These are phyloP conservation scores for Busseola fusca DNA, from an alignment of 2,888 invertebrate genomes.

Conservation along the genomic window DNA sequence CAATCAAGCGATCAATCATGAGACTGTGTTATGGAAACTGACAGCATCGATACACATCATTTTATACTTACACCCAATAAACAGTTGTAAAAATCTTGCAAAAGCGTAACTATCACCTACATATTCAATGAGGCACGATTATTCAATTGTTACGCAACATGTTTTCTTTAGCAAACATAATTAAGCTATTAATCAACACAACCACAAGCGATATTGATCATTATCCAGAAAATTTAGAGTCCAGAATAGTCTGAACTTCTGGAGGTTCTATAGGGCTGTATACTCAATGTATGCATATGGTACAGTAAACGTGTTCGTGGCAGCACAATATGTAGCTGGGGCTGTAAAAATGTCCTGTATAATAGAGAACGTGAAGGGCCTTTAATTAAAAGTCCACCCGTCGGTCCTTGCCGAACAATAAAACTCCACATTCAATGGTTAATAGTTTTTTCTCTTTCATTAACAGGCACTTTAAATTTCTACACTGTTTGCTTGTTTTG, in stretches of 20 bases:
- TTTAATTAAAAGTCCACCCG: constrained; percentile 87
- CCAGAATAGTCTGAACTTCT: constrained; percentile 17
- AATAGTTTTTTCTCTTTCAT: constrained; percentile 73
- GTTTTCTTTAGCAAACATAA: constrained; percentile 46
- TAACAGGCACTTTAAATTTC: constrained; percentile 65
- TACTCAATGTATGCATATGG: constrained; percentile 35
- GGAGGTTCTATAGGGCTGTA: constrained; percentile 10
- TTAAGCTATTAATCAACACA: constrained; percentile 51
- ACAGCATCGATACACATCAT: constrained; percentile 20
- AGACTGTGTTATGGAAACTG: constrained; percentile 19
- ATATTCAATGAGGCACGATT: constrained; percentile 36
- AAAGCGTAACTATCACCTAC: constrained; percentile 33
- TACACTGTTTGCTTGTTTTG: constrained; percentile 44
- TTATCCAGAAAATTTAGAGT: constrained; percentile 22
- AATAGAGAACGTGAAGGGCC: constrained; percentile 81
- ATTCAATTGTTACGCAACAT: constrained; percentile 35
- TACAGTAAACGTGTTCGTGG: constrained; percentile 50
- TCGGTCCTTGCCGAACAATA: constrained; percentile 79
- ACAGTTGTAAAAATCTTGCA: constrained; percentile 26
- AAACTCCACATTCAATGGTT: constrained; percentile 79
- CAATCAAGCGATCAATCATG: constrained; percentile 44
- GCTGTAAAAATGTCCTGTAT: constrained; percentile 83
- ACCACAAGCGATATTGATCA: constrained; percentile 18
- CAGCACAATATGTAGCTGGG: constrained; percentile 66
- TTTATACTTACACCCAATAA: constrained; percentile 14